phyloP scores from a whole-genome alignment of 2,797 vertebrate genomes.

The Oreochromis grahami region DNA sequence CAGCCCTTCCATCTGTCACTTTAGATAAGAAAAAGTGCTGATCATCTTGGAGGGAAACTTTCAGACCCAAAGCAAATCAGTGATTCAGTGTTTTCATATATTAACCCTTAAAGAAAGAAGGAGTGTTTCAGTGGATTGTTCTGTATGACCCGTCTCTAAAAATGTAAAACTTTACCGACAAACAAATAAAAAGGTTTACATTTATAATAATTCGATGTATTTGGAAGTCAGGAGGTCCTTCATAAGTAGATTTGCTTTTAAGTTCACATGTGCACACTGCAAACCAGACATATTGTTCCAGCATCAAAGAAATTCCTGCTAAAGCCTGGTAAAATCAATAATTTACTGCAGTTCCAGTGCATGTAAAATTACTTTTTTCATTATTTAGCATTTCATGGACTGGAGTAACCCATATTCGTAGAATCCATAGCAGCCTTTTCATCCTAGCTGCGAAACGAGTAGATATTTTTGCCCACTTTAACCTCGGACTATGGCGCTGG shows the following conservation, averaged over 20 bases:
- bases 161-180: background rate
- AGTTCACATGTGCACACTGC: background rate
- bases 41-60: background rate
- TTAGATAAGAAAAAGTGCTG: constrained; percentile 2
- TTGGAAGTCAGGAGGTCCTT: background rate
- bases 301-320: background rate
- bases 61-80: background rate
- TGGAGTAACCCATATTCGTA: constrained; percentile 23
- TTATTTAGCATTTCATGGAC: constrained; percentile 25
- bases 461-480: background rate
- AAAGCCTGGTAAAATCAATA: constrained; percentile 24
- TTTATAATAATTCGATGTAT: background rate
- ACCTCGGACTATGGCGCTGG: background rate
- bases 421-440: background rate
- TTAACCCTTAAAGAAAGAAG: background rate
- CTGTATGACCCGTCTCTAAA: background rate
- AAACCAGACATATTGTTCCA: background rate
- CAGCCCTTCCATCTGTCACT: constrained; percentile 18
- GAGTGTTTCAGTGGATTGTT: background rate
- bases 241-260: background rate
- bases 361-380: constrained; percentile 26
- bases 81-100: background rate
- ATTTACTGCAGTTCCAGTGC: constrained; percentile 24
- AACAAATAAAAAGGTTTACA: background rate
- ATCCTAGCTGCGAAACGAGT: background rate